Evolutionary conservation across 2,113 vertebrate species (phyloP).

Genomic region (Pelmatolapia mariae): DNA sequence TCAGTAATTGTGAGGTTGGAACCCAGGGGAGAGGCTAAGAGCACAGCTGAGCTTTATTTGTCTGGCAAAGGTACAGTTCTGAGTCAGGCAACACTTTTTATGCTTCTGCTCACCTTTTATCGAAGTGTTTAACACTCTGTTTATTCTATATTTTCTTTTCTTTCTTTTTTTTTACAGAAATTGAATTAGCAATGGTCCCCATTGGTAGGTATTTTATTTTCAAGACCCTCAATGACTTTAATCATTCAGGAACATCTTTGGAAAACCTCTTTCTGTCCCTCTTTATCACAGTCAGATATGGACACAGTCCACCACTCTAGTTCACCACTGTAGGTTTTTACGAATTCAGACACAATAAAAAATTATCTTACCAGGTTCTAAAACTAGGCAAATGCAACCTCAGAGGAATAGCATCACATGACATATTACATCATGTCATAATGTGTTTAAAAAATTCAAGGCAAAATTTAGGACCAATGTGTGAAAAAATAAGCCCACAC

Average conservation of each 20-base stretch:
- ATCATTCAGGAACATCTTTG: neutral
- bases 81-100: conserved; percentile 27
- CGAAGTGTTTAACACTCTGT: conserved; percentile 30
- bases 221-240: neutral
- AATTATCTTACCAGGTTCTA: neutral
- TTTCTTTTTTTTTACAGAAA: conserved; percentile 78
- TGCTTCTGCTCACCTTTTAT: conserved; percentile 7
- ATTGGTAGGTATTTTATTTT: conserved; percentile 75
- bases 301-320: neutral
- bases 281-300: neutral
- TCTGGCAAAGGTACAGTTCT: conserved; percentile 85
- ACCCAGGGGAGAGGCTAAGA: conserved; percentile 95
- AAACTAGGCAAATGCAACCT: neutral
- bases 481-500: neutral
- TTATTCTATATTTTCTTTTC: conserved; percentile 3
- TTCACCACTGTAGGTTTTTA: neutral
- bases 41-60: conserved; percentile 95
- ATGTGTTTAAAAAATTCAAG: neutral
- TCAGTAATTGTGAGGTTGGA: conserved; percentile 97
- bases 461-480: neutral
- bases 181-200: conserved; percentile 87
- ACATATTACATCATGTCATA: neutral
- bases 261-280: neutral
- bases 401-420: neutral
- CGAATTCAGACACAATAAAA: neutral